Evolutionary conservation across 2,888 invertebrate genomes (phyloP).

Genomic region (Agriopis marginaria): DNA sequence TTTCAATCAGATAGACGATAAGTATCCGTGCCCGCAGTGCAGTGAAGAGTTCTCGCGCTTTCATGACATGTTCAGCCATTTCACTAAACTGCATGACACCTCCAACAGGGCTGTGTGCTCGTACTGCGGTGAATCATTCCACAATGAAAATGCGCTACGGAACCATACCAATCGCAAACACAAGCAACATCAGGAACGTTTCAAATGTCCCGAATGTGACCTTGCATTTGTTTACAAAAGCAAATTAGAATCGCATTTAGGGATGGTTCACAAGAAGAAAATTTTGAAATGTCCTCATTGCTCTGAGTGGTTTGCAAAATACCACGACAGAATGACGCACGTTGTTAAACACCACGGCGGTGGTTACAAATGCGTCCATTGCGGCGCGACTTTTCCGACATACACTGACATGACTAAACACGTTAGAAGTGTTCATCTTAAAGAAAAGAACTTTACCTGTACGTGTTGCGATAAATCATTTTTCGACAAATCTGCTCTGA

Average conservation of each 20-base stretch:
- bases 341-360: conserved; percentile 60
- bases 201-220: conserved; percentile 35
- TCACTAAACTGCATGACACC: conserved; percentile 16
- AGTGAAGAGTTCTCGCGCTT: conserved; percentile 31
- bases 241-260: conserved; percentile 25
- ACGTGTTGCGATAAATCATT: conserved; percentile 66
- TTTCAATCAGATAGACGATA: conserved; percentile 32
- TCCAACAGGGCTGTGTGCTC: conserved; percentile 27
- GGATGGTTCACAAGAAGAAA: conserved; percentile 28
- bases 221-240: conserved; percentile 9
- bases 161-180: conserved; percentile 25
- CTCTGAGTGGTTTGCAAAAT: conserved; percentile 65
- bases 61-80: conserved; percentile 24
- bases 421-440: conserved; percentile 66
- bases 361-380: conserved; percentile 69
- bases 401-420: conserved; percentile 72
- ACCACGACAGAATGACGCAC: conserved; percentile 67
- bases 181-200: not conserved
- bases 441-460: conserved; percentile 73
- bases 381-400: conserved; percentile 65
- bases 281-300: conserved; percentile 61
- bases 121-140: conserved; percentile 33
- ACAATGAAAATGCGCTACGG: conserved; percentile 4
- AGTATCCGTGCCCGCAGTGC: conserved; percentile 34
- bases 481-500: conserved; percentile 66